Evolutionary conservation across 2,797 vertebrate genomes (phyloP).

Genomic region (Sparus aurata): DNA sequence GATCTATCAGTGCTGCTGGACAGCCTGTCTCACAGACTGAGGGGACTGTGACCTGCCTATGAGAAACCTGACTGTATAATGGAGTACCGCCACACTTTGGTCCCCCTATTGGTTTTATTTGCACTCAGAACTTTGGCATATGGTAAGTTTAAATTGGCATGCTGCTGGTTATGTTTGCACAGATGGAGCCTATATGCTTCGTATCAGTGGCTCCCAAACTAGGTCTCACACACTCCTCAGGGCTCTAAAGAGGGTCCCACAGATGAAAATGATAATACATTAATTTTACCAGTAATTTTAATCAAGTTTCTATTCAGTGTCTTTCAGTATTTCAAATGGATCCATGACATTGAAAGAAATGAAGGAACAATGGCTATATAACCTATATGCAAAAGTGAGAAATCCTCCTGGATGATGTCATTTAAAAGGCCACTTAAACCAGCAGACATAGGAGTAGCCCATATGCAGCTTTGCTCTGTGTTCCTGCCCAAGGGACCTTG

Average conservation of each 20-base stretch:
- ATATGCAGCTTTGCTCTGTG: conserved; percentile 61
- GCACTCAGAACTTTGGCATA: conserved; percentile 78
- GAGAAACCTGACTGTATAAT: conserved; percentile 71
- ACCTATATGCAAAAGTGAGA: not conserved
- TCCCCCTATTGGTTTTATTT: conserved; percentile 71
- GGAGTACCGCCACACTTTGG: conserved; percentile 76
- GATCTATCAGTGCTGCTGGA: conserved; percentile 52
- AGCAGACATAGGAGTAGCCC: conserved; percentile 51
- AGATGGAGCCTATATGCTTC: conserved; percentile 52
- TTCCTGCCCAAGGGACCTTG: conserved; percentile 63
- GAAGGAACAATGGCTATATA: not conserved
- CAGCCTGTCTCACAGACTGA: conserved; percentile 31
- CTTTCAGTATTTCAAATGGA: not conserved
- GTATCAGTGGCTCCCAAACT: conserved; percentile 24
- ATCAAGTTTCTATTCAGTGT: not conserved
- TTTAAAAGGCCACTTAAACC: conserved; percentile 71
- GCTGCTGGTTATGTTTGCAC: conserved; percentile 53
- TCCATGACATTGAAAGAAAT: not conserved
- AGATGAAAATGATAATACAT: not conserved
- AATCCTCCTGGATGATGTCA: conserved; percentile 64
- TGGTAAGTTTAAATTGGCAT: conserved; percentile 79
- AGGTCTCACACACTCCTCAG: conserved; percentile 11
- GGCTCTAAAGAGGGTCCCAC: not conserved
- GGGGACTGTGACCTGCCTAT: conserved; percentile 40
- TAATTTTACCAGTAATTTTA: not conserved